phyloP scores from a whole-genome alignment of 2,888 invertebrate genomes.

The Pterostichus niger region DNA sequence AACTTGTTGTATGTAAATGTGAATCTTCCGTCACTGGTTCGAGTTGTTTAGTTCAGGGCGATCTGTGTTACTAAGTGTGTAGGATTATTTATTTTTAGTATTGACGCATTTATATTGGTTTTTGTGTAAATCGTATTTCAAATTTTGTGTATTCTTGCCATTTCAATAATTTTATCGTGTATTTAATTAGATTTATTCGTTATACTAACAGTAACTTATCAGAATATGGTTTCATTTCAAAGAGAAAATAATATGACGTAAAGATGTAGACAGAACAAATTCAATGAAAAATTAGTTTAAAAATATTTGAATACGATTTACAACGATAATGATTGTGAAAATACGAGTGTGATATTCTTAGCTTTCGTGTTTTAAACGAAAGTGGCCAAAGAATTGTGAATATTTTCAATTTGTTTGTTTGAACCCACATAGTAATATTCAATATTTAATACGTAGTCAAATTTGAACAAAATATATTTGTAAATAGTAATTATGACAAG shows the following conservation, averaged over 20 bases:
- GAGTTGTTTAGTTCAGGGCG: constrained; percentile 18
- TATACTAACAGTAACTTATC: background rate
- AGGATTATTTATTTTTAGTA: constrained; percentile 46
- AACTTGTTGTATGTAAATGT: background rate
- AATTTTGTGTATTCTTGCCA: background rate
- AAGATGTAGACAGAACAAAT: background rate
- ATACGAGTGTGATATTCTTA: constrained; percentile 53
- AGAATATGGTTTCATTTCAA: background rate
- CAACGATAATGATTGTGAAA: constrained; percentile 32
- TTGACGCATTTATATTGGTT: constrained; percentile 4
- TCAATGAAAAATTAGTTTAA: background rate
- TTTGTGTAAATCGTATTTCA: background rate
- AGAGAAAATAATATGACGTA: background rate
- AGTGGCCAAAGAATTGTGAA: constrained; percentile 56
- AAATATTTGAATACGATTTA: constrained; percentile 25
- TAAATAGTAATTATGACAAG: too few relatives aligned
- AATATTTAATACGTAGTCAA: constrained; percentile 5
- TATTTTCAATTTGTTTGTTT: constrained; percentile 20
- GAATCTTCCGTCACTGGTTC: background rate
- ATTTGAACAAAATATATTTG: background rate
- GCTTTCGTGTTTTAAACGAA: constrained; percentile 54
- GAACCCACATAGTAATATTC: constrained; percentile 10
- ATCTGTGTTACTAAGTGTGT: constrained; percentile 56
- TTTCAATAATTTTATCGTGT: background rate
- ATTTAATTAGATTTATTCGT: background rate